A percentile compares a stretch with the other conserved stretches of the same genome.
Evolutionary conservation across 2,113 vertebrate species (phyloP).

Genomic region (Austrofundulus limnaeus): DNA sequence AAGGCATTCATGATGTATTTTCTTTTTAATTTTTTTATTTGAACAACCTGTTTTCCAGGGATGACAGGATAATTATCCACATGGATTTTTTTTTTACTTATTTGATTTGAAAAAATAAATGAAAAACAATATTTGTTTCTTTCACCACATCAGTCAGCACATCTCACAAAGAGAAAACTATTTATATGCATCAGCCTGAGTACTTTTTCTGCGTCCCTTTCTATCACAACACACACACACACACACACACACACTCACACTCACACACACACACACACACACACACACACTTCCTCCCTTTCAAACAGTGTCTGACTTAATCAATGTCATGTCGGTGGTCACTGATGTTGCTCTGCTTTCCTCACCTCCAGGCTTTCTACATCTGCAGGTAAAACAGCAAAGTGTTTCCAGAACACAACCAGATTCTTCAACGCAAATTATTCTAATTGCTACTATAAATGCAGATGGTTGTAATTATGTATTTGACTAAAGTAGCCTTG

Average conservation of each 20-base stretch:
- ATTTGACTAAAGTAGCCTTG: background rate
- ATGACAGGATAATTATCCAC: background rate
- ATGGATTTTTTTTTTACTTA: background rate
- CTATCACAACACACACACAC: background rate
- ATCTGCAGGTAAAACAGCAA: background rate
- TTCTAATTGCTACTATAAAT: too few relatives aligned
- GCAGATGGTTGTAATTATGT: background rate
- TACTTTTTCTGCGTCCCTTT: background rate
- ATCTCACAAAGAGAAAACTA: background rate
- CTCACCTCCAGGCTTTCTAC: background rate
- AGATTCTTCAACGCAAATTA: background rate
- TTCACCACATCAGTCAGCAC: background rate
- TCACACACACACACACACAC: too few relatives aligned
- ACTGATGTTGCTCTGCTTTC: conserved; percentile 2
- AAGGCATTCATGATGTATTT: background rate
- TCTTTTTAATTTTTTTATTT: background rate
- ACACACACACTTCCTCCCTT: background rate
- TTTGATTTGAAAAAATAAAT: too few relatives aligned
- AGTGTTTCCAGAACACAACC: background rate
- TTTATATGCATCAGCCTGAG: background rate
- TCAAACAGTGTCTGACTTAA: background rate
- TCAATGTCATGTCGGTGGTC: conserved; percentile 9
- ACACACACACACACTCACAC: background rate
- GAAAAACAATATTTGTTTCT: background rate
- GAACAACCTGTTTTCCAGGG: background rate